phyloP scores from a whole-genome alignment of 30 jellyfish, hydroid and myxozoan species.

The Aurelia sp. region DNA sequence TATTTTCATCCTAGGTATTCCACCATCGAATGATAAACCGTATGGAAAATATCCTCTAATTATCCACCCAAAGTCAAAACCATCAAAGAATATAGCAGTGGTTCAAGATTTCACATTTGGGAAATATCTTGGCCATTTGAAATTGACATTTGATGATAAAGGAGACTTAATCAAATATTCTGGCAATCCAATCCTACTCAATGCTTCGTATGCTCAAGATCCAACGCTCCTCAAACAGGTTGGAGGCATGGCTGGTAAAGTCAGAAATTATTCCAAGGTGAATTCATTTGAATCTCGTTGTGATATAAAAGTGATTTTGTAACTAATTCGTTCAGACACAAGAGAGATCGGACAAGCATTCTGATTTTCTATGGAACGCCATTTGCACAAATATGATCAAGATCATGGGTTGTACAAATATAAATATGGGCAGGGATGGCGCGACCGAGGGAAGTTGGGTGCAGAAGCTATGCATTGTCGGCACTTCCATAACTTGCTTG shows the following conservation, averaged over 20 bases:
- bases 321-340: too few species aligned
- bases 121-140: slow-evolving; percentile 88
- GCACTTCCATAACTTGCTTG: too few species aligned
- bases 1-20: slow-evolving; percentile 68
- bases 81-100: slow-evolving; percentile 72
- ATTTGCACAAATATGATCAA: too few species aligned
- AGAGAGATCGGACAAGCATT: too few species aligned
- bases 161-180: slow-evolving; percentile 74
- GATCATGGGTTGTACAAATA: too few species aligned
- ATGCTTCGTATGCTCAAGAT: slow-evolving; percentile 79
- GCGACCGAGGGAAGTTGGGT: too few species aligned
- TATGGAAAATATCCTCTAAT: slow-evolving; percentile 88
- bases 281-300: too few species aligned
- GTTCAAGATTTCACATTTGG: slow-evolving; percentile 96
- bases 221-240: slow-evolving; percentile 61
- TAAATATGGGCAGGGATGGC: too few species aligned
- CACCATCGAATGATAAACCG: slow-evolving; percentile 90
- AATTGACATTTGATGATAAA: slow-evolving; percentile 71
- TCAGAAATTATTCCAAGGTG: slow-evolving; percentile 62
- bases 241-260: slow-evolving; percentile 49
- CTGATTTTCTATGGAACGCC: too few species aligned
- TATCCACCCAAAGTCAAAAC: slow-evolving; percentile 60
- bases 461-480: too few species aligned
- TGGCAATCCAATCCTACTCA: slow-evolving; percentile 94
- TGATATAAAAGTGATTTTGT: too few species aligned